Conservation (phyloP, 2,888 invertebrate genomes). For the Drosophila mercatorum region DNA sequence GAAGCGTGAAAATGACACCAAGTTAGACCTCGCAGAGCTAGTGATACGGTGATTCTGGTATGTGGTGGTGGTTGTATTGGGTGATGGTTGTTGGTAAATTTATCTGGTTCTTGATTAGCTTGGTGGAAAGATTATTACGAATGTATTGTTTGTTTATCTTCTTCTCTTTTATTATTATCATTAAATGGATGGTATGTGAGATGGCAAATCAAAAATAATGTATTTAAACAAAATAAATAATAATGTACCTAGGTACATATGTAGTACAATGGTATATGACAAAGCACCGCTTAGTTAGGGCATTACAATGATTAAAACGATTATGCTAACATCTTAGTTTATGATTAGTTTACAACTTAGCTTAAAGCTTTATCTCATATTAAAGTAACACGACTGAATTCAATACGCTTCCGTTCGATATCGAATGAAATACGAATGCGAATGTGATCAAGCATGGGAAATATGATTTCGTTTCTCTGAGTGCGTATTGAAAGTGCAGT, state of each 20-base stretch:
- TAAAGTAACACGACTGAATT: background rate
- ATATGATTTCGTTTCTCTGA: constrained; percentile 54
- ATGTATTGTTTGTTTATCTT: constrained; percentile 33
- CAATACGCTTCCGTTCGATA: background rate
- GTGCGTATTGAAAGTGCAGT: constrained; percentile 17
- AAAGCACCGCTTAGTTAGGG: constrained; percentile 29
- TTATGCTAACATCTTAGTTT: constrained; percentile 9
- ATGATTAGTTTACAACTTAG: constrained; percentile 5
- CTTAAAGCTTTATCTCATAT: constrained; percentile 2
- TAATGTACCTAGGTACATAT: constrained; percentile 7
- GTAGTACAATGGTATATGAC: constrained; percentile 1
- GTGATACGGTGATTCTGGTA: constrained; percentile 77
- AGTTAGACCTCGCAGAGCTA: constrained; percentile 77
- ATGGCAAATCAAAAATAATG: constrained; percentile 42
- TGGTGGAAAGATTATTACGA: constrained; percentile 67
- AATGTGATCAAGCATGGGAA: constrained; percentile 36
- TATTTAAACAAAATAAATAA: constrained; percentile 24
- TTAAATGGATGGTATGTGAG: constrained; percentile 41
- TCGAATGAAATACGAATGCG: background rate
- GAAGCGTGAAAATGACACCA: constrained; percentile 81
- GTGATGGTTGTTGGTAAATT: constrained; percentile 65
- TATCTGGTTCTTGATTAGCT: constrained; percentile 69
- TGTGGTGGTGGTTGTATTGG: constrained; percentile 51
- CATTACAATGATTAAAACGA: constrained; percentile 12
- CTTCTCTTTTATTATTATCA: constrained; percentile 39